Evolutionary conservation across 2,797 vertebrate species (phyloP).

Genomic region (Carcharodon carcharias): DNA sequence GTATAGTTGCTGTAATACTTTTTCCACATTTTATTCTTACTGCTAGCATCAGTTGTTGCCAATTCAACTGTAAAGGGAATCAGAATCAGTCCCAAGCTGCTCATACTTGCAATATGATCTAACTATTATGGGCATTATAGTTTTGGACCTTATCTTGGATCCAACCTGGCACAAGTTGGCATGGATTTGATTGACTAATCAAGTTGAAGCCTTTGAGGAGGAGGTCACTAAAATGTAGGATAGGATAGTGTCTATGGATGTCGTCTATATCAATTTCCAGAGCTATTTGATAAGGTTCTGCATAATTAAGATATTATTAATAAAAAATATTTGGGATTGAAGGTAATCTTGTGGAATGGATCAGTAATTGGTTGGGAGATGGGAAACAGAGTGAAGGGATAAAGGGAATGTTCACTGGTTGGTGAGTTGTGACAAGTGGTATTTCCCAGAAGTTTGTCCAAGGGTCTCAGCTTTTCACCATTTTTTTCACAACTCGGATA

Average conservation of each 20-base stretch:
- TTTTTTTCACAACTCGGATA: not conserved
- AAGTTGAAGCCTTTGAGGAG: not conserved
- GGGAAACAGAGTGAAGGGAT: too few relatives aligned
- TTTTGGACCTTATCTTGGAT: not conserved
- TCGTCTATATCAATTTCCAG: not conserved
- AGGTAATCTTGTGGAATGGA: not conserved
- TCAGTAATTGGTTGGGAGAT: too few relatives aligned
- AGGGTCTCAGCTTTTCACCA: not conserved
- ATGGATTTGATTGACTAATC: not conserved
- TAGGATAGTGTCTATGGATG: not conserved
- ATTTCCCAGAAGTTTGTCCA: not conserved
- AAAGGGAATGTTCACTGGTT: not conserved
- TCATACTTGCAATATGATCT: not conserved
- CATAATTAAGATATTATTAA: not conserved
- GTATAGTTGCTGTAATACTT: not conserved
- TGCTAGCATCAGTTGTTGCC: not conserved
- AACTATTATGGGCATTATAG: not conserved
- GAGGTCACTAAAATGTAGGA: not conserved
- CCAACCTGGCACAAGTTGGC: not conserved
- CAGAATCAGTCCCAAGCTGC: not conserved
- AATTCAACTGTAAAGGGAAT: not conserved
- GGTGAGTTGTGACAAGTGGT: not conserved
- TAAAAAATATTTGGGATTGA: not conserved
- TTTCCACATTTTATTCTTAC: not conserved
- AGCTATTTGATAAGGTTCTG: not conserved